Evolutionary conservation across 2,888 invertebrate species (phyloP), one percentile per base, ranked within the genome.

Genomic region (Prosopocoilus inquinatus): DNA sequence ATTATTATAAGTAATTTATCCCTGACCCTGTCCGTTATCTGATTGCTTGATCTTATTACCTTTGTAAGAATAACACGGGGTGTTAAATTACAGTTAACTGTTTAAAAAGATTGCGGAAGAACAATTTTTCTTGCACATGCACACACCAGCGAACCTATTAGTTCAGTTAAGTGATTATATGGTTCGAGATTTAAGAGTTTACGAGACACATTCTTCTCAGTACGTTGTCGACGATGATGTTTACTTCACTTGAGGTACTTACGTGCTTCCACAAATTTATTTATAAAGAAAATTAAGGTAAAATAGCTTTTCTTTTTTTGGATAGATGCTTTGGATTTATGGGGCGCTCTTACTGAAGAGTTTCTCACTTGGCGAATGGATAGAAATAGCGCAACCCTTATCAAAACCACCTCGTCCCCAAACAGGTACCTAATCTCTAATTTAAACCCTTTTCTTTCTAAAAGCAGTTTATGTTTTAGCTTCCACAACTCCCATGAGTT

Each of bases 91-190:
- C 20, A 20, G 20, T 20, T 20, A 20, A 20, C 20, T 4, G 20
- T 20, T 20, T 20, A 20, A 20, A 20, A 20, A 20, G 20, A 20
- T 20, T 20, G 20, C 20, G 20, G 20, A 20, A 20, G 20, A 20
- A 20, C 20, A 20, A n/a, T 20, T 2, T 20, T 20, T 4, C 20
- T 20, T 2, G 4, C 20, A 20, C 20, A 20, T 20, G 20, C 20
- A 20, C 20, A 2, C 20, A 3, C 20, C 20, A 20, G 20, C 20
- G 20, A 20, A 20, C 20, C 20, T 20, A 20, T 41, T 41, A 41
- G 53, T 53, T 53, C 53, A 33, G 53, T 53, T 53, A 47, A 13
- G 46, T 11, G 34, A 47, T 53, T 53, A 53, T 34, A 53, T 47
- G 53, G 36, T 53, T 41, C 11, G 34, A 11, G 46, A 12, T 53